Conservation (phyloP, 2,113 vertebrate genomes). For the Hyla sarda region DNA sequence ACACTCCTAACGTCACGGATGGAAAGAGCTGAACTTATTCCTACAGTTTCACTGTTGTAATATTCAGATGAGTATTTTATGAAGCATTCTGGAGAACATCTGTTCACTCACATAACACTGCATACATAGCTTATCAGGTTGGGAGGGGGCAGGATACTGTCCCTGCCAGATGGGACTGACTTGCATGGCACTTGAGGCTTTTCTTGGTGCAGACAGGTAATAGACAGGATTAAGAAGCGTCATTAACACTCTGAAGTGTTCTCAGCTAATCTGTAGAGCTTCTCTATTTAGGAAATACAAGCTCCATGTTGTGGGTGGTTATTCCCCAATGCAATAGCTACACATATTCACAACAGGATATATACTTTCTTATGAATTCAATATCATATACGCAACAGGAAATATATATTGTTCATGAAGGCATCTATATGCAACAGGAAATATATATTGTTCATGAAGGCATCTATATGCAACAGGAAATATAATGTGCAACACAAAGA, state of each 20-base stretch:
- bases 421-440: no score
- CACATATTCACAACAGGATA: background rate
- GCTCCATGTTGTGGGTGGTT: background rate
- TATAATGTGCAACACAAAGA: no score
- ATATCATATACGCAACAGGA: no score
- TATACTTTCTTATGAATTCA: background rate
- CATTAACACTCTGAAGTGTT: background rate
- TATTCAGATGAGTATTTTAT: background rate
- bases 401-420: no score
- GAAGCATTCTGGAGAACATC: background rate
- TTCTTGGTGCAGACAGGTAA: background rate
- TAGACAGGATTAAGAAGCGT: background rate
- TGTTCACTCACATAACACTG: background rate
- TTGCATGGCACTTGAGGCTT: background rate
- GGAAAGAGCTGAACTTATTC: background rate
- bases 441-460: no score
- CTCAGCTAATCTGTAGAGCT: background rate
- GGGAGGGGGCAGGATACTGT: background rate
- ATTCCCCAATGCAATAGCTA: background rate
- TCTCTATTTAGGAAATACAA: background rate
- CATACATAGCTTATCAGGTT: conserved; percentile 8
- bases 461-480: no score
- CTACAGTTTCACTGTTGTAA: background rate
- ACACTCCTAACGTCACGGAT: background rate
- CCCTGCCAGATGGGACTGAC: background rate